Evolutionary conservation across 2,888 invertebrate genomes (phyloP).

Genomic region (Holacanthella duospinosa): DNA sequence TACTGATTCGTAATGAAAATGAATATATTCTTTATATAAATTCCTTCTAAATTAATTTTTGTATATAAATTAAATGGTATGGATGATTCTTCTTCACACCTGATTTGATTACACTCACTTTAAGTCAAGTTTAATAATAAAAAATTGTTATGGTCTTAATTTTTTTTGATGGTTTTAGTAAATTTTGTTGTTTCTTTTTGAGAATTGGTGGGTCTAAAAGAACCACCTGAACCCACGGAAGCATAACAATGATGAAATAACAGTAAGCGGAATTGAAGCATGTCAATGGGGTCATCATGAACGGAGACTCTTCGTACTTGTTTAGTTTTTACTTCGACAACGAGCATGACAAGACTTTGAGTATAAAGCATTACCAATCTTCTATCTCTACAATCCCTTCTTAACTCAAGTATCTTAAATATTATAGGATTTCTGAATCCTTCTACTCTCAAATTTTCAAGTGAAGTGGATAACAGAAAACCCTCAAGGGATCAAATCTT

Average conservation of each 20-base stretch:
- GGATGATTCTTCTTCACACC: no score
- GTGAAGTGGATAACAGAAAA: background rate
- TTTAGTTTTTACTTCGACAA: background rate
- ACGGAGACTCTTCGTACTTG: background rate
- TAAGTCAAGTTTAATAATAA: no score
- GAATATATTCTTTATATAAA: no score
- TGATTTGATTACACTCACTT: no score
- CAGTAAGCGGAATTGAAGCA: background rate
- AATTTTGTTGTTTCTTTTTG: no score
- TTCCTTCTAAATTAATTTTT: no score
- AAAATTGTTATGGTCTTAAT: no score
- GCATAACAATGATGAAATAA: background rate
- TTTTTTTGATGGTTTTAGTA: no score
- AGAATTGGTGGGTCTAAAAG: no score
- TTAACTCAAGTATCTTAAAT: background rate
- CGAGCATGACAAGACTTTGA: no score
- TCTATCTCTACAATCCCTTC: background rate
- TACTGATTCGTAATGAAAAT: no score
- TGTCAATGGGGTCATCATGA: background rate
- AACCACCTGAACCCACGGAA: background rate
- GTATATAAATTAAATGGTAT: no score
- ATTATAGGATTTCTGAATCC: background rate
- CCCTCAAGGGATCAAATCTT: background rate
- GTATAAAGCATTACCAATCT: background rate
- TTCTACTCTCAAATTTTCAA: background rate